Conservation (phyloP, 2,113 vertebrate genomes). For the Tetrao urogallus region DNA sequence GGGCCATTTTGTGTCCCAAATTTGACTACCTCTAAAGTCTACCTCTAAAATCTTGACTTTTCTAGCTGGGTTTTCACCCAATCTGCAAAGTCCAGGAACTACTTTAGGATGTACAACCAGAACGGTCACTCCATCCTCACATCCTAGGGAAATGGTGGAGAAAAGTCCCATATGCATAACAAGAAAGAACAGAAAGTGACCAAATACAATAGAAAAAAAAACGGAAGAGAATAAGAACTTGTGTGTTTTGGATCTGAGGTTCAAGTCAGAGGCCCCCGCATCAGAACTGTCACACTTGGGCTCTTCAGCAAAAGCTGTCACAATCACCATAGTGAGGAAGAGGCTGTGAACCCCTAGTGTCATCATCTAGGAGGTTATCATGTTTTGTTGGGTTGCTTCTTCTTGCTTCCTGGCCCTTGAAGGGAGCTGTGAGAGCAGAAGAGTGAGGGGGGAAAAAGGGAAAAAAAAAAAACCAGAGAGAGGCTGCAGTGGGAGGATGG, state of each 20-base stretch:
- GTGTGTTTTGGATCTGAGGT: background rate
- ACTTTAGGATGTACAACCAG: background rate
- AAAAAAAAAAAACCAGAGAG: background rate
- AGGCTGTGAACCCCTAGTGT: background rate
- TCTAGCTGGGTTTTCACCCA: background rate
- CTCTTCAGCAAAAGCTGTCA: background rate
- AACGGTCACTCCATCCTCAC: background rate
- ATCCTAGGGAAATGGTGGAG: background rate
- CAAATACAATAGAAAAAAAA: background rate
- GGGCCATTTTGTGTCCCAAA: background rate
- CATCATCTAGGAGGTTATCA: constrained; percentile 10
- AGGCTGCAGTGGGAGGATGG: background rate
- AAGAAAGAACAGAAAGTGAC: background rate
- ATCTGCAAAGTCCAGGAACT: background rate
- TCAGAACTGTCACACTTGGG: background rate
- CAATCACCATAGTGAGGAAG: background rate
- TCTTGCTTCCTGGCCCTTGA: constrained; percentile 28
- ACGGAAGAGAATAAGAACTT: background rate
- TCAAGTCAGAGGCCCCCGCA: background rate
- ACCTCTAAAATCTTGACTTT: background rate
- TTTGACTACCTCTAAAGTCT: background rate
- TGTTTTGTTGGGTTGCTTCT: background rate
- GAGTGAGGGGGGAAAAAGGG: constrained; percentile 19
- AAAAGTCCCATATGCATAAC: background rate
- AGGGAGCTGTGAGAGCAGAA: constrained; percentile 28